Conservation (phyloP, 2,797 vertebrate species). For the Cuculus canorus region DNA sequence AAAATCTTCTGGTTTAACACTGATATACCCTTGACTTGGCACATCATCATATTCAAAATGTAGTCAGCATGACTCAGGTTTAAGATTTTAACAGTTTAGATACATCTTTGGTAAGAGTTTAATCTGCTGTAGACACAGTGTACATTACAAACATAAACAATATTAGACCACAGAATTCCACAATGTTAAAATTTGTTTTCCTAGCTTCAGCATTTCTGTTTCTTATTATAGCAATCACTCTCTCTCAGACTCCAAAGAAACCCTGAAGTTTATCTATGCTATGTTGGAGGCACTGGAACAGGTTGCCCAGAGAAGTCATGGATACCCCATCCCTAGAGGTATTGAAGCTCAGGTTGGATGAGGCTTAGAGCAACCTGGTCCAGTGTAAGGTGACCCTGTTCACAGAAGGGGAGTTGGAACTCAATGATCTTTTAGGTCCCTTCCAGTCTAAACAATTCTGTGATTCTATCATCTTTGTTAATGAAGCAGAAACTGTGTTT, state of each 20-base stretch:
- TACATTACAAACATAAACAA: neutral
- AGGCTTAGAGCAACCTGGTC: no score
- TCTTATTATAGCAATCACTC: neutral
- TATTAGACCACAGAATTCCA: neutral
- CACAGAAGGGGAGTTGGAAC: no score
- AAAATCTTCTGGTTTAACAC: neutral
- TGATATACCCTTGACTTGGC: neutral
- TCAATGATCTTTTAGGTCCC: no score
- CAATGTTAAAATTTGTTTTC: neutral
- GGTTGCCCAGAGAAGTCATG: no score
- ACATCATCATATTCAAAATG: neutral
- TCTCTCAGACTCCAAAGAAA: neutral
- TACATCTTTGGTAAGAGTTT: neutral
- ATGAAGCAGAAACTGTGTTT: neutral
- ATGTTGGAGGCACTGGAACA: neutral
- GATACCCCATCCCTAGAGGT: no score
- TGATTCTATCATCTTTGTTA: no score
- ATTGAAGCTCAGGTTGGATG: no score
- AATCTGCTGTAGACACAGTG: accelerated
- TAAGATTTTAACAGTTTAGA: neutral
- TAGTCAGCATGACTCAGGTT: neutral
- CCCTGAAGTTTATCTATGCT: neutral
- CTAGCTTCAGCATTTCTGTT: neutral
- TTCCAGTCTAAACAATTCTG: no score
- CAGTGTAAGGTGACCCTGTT: no score